Conservation (phyloP, 2,888 invertebrate genomes). For the Drosophila bunnanda region DNA sequence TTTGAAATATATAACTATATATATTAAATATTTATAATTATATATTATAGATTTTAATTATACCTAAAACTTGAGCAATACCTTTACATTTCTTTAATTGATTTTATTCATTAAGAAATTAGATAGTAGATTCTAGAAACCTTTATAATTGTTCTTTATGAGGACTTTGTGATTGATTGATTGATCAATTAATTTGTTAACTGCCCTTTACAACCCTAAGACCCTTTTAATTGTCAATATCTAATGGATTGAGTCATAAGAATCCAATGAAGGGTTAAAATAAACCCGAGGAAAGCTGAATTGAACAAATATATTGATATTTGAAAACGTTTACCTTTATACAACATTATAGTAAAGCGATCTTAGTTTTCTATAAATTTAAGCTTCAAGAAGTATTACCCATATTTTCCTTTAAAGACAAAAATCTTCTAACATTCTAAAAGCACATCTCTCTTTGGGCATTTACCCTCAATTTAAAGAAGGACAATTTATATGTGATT, state of each 20-base stretch:
- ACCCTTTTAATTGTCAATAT: conserved; percentile 5
- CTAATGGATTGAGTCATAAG: background rate
- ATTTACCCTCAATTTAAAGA: background rate
- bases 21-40: too few relatives aligned
- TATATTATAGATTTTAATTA: background rate
- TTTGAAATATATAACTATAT: background rate
- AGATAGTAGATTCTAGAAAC: background rate
- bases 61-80: background rate
- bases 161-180: background rate
- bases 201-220: background rate
- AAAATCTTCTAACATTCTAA: background rate
- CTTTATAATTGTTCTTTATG: too few relatives aligned
- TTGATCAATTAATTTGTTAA: background rate
- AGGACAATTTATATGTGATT: conserved; percentile 11
- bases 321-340: background rate
- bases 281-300: background rate
- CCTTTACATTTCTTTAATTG: background rate
- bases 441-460: background rate
- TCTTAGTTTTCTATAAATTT: background rate
- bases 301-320: background rate
- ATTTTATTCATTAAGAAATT: background rate
- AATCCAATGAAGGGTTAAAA: background rate
- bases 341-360: background rate
- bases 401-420: background rate
- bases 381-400: background rate